Conservation (phyloP, 1,140 invertebrate genomes). For the Euura saliciscinereae region DNA sequence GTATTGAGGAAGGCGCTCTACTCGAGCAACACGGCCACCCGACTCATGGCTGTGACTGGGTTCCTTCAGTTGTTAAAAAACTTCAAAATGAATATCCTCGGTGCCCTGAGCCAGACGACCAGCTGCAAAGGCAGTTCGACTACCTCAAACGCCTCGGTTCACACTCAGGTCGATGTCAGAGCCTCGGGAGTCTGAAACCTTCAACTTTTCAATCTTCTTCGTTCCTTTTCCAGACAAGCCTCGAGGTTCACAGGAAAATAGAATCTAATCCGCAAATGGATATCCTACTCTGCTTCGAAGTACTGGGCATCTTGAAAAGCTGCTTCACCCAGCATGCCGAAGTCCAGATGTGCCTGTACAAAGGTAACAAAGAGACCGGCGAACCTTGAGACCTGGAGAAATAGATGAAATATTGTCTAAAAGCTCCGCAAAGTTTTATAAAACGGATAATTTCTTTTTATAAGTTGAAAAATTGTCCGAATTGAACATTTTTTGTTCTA, state of each 20-base stretch:
- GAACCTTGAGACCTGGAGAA: no score
- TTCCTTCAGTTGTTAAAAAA: conserved; percentile 62
- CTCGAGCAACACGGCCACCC: conserved; percentile 55
- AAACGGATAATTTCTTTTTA: no score
- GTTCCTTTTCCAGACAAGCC: conserved; percentile 35
- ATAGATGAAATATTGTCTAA: no score
- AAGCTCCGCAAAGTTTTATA: no score
- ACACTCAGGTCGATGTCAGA: conserved; percentile 43
- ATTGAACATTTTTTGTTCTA: no score
- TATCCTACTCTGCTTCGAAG: conserved; percentile 64
- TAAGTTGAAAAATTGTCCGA: no score
- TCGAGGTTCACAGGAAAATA: conserved; percentile 38
- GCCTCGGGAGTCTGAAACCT: background rate
- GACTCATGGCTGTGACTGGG: conserved; percentile 63
- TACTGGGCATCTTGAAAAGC: conserved; percentile 64
- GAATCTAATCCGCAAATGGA: conserved; percentile 51
- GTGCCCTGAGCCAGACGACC: conserved; percentile 54
- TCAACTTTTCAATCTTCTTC: background rate
- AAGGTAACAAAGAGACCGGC: conserved; percentile 53
- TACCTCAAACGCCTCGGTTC: conserved; percentile 57
- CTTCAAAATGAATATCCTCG: conserved; percentile 56
- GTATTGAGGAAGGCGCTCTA: conserved; percentile 64
- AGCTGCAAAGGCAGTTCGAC: conserved; percentile 33
- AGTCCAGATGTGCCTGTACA: conserved; percentile 63
- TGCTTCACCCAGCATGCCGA: conserved; percentile 66